These are phyloP conservation scores for Rhea americana DNA, from an alignment of 2,113 vertebrate genomes.

Conservation along the genomic window DNA sequence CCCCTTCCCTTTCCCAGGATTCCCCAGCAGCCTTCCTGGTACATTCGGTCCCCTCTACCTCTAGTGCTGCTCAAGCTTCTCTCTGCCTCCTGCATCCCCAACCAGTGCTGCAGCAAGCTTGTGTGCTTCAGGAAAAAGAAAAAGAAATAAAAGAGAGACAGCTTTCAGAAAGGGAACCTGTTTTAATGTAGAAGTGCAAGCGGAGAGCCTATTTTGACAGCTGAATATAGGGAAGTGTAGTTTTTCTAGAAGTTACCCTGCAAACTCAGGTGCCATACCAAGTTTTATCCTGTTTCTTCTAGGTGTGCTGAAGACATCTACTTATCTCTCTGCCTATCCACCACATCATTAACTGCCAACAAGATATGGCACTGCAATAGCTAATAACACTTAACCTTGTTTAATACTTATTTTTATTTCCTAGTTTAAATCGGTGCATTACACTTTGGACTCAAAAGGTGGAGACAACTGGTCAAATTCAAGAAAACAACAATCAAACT, in stretches of 20 bases:
- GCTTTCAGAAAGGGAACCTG: not conserved
- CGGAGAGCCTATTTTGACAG: not conserved
- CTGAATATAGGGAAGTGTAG: not conserved
- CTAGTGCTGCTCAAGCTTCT: rapidly evolving
- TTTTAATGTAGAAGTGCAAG: not conserved
- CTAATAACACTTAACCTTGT: not conserved
- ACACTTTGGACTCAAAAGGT: not conserved
- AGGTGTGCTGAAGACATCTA: not conserved
- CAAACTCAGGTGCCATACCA: not conserved
- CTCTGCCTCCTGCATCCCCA: not conserved
- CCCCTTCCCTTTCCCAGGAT: not conserved
- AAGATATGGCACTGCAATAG: not conserved
- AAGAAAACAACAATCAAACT: not conserved
- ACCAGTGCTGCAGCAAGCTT: rapidly evolving
- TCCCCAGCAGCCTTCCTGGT: not conserved
- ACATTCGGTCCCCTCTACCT: not conserved
- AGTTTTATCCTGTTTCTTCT: not conserved
- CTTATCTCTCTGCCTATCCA: not conserved
- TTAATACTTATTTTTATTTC: not conserved
- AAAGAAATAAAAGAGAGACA: not conserved
- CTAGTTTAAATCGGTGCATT: not conserved
- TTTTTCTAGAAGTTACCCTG: not conserved
- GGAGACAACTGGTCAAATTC: not conserved
- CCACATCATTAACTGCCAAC: not conserved
- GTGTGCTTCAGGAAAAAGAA: not conserved